These are phyloP conservation scores for Cercopithecus mona DNA, from an alignment of 2,113 vertebrate species.

Conservation along the genomic window DNA sequence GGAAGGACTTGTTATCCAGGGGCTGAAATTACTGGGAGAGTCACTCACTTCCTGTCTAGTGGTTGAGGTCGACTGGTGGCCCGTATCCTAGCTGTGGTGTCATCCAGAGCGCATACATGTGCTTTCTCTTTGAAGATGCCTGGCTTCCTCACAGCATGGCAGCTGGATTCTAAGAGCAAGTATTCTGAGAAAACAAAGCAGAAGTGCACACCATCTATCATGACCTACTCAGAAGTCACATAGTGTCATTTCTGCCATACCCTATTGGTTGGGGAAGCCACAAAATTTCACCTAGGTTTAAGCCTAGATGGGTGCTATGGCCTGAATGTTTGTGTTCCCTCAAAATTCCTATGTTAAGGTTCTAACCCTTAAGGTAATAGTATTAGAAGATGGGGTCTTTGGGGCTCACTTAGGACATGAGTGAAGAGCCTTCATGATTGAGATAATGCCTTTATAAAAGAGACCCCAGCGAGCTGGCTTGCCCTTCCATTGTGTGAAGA, in stretches of 20 bases:
- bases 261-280: neutral
- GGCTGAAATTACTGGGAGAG: neutral
- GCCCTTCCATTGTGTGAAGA: neutral
- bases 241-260: neutral
- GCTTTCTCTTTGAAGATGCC: neutral
- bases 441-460: neutral
- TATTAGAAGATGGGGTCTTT: neutral
- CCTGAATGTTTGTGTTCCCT: neutral
- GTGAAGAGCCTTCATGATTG: neutral
- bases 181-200: neutral
- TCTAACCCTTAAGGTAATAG: too few relatives aligned
- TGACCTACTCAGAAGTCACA: neutral
- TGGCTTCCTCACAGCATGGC: neutral
- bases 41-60: neutral
- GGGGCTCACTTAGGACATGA: neutral
- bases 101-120: rapidly evolving
- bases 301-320: too few relatives aligned
- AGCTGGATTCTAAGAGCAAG: neutral
- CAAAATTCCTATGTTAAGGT: neutral
- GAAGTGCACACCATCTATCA: rapidly evolving
- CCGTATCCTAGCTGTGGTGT: neutral
- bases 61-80: too few relatives aligned
- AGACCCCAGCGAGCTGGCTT: neutral
- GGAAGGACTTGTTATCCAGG: neutral
- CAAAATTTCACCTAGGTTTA: neutral